Conservation (phyloP, 2,797 vertebrate genomes). For the Petrocephalus sullivani region DNA sequence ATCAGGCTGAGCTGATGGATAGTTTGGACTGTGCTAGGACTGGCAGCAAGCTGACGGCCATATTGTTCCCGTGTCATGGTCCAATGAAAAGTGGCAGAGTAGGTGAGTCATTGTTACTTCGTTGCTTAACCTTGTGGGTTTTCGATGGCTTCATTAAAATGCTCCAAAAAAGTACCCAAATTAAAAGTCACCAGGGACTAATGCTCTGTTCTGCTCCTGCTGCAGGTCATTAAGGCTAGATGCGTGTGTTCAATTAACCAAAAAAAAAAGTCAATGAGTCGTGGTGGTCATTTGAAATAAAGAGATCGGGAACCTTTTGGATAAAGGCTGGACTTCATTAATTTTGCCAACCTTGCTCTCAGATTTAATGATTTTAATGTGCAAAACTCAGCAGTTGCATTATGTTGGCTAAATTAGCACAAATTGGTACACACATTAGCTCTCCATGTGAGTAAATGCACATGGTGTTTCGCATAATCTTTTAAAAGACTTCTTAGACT, state of each 20-base stretch:
- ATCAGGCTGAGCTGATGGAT: slow-evolving; percentile 15
- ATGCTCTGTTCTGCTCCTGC: neutral
- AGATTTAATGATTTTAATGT: slow-evolving; percentile 4
- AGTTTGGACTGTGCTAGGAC: neutral
- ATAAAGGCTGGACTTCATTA: neutral
- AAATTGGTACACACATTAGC: neutral
- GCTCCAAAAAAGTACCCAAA: neutral
- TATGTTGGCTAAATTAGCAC: neutral
- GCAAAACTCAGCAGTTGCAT: neutral
- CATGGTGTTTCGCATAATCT: neutral
- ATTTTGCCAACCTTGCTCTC: neutral
- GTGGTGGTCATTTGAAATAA: slow-evolving; percentile 6
- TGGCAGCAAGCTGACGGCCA: neutral
- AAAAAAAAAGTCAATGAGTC: slow-evolving; percentile 11
- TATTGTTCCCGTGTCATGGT: neutral
- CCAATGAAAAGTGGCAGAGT: neutral
- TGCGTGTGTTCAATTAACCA: neutral
- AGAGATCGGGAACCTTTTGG: neutral
- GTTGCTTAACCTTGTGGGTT: neutral
- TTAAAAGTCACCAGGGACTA: neutral
- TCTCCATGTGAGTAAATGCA: neutral
- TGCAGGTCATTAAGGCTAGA: slow-evolving; percentile 9
- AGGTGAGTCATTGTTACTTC: neutral
- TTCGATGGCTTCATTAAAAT: neutral
- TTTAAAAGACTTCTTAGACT: neutral